phyloP scores from a whole-genome alignment of 2,113 vertebrate species.

The Uria aalge region DNA sequence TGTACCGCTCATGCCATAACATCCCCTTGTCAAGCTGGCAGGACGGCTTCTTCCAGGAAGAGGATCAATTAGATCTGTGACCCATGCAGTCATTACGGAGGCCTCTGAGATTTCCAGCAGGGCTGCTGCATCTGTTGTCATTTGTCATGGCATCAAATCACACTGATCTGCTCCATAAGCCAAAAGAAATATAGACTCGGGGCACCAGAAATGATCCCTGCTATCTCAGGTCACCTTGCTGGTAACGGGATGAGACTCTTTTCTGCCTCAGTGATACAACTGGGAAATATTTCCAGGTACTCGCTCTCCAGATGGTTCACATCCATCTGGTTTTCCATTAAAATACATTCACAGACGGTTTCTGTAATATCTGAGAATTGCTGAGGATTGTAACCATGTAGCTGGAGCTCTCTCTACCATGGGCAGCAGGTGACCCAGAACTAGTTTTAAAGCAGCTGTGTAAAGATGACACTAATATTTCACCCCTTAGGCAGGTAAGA shows the following conservation, averaged over 20 bases:
- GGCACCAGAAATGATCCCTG: neutral
- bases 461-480: neutral
- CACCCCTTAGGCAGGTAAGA: neutral
- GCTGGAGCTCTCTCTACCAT: neutral
- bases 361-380: neutral
- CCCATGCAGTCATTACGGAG: constrained; percentile 1
- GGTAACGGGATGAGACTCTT: neutral
- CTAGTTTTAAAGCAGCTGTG: neutral
- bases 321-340: neutral
- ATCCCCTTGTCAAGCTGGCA: neutral
- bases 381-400: neutral
- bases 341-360: neutral
- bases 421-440: neutral
- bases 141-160: constrained; percentile 16
- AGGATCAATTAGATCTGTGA: constrained; percentile 15
- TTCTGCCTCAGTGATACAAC: neutral
- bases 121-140: constrained; percentile 4
- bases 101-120: constrained; percentile 11
- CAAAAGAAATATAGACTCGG: neutral
- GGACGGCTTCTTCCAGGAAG: neutral
- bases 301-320: neutral
- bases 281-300: neutral
- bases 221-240: constrained; percentile 18
- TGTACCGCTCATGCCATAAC: neutral
- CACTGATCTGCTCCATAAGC: neutral